These are phyloP conservation scores for Bombus turneri DNA, from an alignment of 1,140 invertebrate genomes.

Conservation along the genomic window DNA sequence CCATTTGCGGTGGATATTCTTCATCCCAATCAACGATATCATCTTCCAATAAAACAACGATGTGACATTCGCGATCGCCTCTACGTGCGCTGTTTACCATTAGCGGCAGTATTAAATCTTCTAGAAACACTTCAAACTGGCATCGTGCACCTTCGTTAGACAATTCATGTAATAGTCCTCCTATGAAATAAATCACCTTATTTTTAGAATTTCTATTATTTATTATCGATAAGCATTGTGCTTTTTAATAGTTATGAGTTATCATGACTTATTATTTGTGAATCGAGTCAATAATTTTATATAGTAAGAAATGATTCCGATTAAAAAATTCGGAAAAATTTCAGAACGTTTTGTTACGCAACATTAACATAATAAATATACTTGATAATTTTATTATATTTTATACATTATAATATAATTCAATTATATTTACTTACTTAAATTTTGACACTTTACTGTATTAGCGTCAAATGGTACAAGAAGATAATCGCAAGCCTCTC, in stretches of 20 bases:
- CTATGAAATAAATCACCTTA: constrained; percentile 81
- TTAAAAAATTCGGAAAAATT: constrained; percentile 25
- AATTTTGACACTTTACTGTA: constrained; percentile 97
- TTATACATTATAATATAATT: not conserved
- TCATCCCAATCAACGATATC: constrained; percentile 99
- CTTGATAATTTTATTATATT: not conserved
- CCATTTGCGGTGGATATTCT: constrained; percentile 99
- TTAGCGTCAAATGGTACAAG: constrained; percentile 98
- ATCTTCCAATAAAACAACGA: constrained; percentile 97
- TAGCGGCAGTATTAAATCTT: constrained; percentile 96
- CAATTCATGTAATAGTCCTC: constrained; percentile 97
- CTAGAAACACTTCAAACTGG: constrained; percentile 98
- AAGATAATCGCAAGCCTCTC: constrained; percentile 99
- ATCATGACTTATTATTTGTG: constrained; percentile 21
- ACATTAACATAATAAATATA: too few species aligned
- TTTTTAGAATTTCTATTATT: constrained; percentile 6
- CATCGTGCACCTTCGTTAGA: constrained; percentile 98
- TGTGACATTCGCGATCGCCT: constrained; percentile 94
- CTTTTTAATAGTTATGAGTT: not conserved
- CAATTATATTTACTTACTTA: constrained; percentile 86
- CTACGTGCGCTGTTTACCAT: constrained; percentile 98
- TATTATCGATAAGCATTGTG: not conserved
- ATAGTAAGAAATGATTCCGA: too few species aligned
- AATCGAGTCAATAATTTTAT: not conserved
- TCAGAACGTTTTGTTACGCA: not conserved